phyloP scores from a whole-genome alignment of 2,888 invertebrate genomes.

The Caenorhabditis panamensis region DNA sequence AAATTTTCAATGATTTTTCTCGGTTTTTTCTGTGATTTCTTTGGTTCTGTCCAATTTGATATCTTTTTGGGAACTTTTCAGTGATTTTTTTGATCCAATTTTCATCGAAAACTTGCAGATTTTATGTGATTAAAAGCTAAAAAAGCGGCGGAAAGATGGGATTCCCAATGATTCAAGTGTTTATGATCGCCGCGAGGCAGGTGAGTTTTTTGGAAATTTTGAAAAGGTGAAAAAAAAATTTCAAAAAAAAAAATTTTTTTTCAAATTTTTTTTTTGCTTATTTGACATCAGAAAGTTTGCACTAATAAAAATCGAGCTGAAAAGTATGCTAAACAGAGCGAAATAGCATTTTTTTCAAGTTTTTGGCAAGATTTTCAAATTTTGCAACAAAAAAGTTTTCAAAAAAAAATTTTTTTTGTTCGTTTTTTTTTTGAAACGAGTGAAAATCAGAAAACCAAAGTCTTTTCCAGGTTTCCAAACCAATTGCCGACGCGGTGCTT shows the following conservation, averaged over 20 bases:
- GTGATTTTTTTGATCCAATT: neutral
- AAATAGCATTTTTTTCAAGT: too few relatives aligned
- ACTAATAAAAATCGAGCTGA: too few relatives aligned
- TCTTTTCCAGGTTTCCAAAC: constrained; percentile 76
- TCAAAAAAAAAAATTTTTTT: too few relatives aligned
- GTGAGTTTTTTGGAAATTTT: constrained; percentile 19
- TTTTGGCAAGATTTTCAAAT: neutral
- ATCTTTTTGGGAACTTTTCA: neutral
- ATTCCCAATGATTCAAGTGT: constrained; percentile 79
- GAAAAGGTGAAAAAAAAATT: neutral
- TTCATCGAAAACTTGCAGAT: constrained; percentile 35
- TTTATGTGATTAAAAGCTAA: constrained; percentile 32
- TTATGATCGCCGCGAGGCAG: constrained; percentile 80
- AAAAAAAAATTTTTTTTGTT: too few relatives aligned
- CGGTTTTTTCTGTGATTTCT: neutral
- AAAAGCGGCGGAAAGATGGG: constrained; percentile 71
- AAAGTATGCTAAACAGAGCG: too few relatives aligned
- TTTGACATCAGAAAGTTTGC: too few relatives aligned
- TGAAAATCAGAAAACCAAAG: too few relatives aligned
- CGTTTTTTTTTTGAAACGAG: neutral
- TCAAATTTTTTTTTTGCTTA: too few relatives aligned
- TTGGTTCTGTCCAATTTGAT: constrained; percentile 8
- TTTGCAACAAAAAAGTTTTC: neutral
- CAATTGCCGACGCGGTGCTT: constrained; percentile 76
- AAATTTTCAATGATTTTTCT: neutral